Evolutionary conservation across 2,797 vertebrate genomes (phyloP), one percentile per base, ranked within the genome.

Genomic region (Craterocephalus amniculus): DNA sequence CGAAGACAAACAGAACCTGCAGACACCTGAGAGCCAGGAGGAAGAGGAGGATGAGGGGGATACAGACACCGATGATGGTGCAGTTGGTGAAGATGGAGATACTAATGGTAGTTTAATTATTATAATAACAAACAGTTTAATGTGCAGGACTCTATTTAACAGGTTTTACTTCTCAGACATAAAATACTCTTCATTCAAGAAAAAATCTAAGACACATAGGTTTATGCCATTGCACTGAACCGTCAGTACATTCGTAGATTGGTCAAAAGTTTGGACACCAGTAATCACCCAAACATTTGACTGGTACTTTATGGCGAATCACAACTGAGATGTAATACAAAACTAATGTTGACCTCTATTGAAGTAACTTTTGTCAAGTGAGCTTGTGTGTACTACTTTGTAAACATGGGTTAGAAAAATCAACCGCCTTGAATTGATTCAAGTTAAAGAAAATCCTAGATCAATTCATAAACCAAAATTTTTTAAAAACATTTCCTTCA

Each of bases 31-130:
- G 72, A 78, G 62, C 87, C 82, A 56, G 54, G 83, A 87, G 57
- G 87, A 89, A 48, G 89, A 88, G 6, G 87, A 90, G 56, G 89
- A 89, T 11, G 85, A 91, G 32, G 80, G 83, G 38, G 90, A 91
- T 70, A 90, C 91, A 70, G 91, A 93, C 78, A 91, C 90, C 0
- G 89, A 91, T 84, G 90, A 90, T 54, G 89, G 85, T 81, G 86
- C 87, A 68, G 85, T 84, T 76, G 88, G 86, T 62, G 81, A 76
- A 81, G 88, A 89, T 63, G 76, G 79, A 84, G 83, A 88, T 63
- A 16, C 32, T 45, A 67, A 91, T 88, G 92, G 87, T 91, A 92
- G 90, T 79, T 80, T 72, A 83, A 76, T 80, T 83, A 79, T 83
- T 74, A 77, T 76, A 45, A 66, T 74, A 67, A 67, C 4, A 57